phyloP scores from a whole-genome alignment of 2,113 vertebrate genomes.

The Speoplatyrhinus poulsoni region DNA sequence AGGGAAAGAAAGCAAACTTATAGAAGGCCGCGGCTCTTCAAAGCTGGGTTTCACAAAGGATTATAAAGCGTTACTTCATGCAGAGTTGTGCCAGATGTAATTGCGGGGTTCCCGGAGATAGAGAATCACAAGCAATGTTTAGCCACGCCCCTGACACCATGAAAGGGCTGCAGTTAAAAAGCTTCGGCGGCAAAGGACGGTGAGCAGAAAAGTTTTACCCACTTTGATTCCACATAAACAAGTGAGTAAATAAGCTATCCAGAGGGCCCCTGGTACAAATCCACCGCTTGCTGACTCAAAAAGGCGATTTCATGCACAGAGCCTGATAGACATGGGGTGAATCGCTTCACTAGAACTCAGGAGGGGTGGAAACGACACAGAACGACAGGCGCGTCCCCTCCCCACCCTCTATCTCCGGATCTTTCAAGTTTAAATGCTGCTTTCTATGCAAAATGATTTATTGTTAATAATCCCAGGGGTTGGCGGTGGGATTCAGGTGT shows the following conservation, averaged over 20 bases:
- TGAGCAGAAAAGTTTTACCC: conserved; percentile 63
- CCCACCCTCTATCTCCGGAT: conserved; percentile 38
- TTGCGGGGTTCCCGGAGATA: conserved; percentile 76
- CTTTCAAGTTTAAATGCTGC: conserved; percentile 60
- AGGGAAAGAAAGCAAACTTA: conserved; percentile 69
- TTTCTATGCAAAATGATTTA: conserved; percentile 65
- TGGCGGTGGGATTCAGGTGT: conserved; percentile 29
- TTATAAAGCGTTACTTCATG: conserved; percentile 78
- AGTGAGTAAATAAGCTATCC: conserved; percentile 68
- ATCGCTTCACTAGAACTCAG: conserved; percentile 41
- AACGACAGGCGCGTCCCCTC: conserved; percentile 55
- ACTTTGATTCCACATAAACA: conserved; percentile 70
- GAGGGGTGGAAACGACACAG: conserved; percentile 36
- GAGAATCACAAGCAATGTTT: conserved; percentile 63
- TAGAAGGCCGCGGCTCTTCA: conserved; percentile 70
- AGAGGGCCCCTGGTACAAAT: conserved; percentile 54
- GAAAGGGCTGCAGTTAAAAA: conserved; percentile 63
- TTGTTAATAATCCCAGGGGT: conserved; percentile 66
- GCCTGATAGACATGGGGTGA: conserved; percentile 48
- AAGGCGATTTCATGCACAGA: conserved; percentile 52
- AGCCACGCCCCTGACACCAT: conserved; percentile 64
- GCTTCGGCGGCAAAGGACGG: conserved; percentile 42
- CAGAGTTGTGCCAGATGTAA: conserved; percentile 81
- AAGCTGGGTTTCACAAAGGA: conserved; percentile 76
- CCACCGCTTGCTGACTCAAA: conserved; percentile 52